phyloP scores from a whole-genome alignment of 2,888 invertebrate species.

The Caradrina clavipalpis region DNA sequence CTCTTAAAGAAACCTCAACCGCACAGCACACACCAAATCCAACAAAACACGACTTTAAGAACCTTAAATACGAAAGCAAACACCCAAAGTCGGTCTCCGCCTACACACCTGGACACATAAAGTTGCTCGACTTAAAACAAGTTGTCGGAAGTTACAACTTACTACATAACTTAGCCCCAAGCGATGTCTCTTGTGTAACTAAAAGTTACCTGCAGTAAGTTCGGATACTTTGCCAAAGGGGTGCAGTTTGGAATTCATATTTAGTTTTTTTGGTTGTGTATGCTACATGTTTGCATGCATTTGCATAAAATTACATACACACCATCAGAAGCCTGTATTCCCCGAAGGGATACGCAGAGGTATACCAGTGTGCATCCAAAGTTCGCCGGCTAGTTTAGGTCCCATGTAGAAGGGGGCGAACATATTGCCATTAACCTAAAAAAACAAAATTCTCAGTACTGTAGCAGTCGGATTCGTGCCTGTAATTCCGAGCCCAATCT shows the following conservation, averaged over 20 bases:
- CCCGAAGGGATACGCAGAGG: too few species aligned
- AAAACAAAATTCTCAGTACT: too few species aligned
- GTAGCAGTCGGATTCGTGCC: too few species aligned
- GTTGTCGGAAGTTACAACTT: conserved; percentile 52
- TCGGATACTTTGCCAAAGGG: conserved; percentile 21
- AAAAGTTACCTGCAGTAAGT: conserved; percentile 22
- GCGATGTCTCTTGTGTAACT: conserved; percentile 43
- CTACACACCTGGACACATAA: conserved; percentile 54
- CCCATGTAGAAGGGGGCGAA: too few species aligned
- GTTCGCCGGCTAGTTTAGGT: too few species aligned
- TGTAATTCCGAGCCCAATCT: too few species aligned
- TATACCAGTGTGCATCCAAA: too few species aligned
- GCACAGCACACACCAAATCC: neutral
- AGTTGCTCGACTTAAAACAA: conserved; percentile 56
- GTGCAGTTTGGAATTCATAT: conserved; percentile 23
- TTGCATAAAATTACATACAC: too few species aligned
- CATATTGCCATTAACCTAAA: too few species aligned
- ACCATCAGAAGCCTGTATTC: too few species aligned
- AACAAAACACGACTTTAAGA: conserved; percentile 29
- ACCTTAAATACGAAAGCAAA: conserved; percentile 36
- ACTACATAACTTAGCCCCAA: conserved; percentile 43
- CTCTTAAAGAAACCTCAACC: neutral
- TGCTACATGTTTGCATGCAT: neutral
- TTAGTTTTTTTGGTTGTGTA: neutral
- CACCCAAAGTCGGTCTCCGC: conserved; percentile 29